These are phyloP conservation scores for Rapana venosa DNA, from an alignment of 2,888 invertebrate species.

Conservation along the genomic window DNA sequence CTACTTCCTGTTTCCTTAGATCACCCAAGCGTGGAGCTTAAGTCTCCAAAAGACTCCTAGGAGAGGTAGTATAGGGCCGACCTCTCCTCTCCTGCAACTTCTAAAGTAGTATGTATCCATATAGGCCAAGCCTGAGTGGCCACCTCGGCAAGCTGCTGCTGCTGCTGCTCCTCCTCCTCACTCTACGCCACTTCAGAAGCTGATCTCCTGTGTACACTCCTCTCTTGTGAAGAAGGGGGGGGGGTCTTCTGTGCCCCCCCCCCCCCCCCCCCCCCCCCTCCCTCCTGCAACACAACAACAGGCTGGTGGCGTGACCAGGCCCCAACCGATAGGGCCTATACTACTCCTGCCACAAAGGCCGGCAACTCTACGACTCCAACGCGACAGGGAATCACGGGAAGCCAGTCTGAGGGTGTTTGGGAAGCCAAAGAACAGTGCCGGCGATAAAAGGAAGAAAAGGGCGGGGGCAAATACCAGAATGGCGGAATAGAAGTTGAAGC, in stretches of 20 bases:
- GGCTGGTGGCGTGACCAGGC: background rate
- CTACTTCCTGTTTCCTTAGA: background rate
- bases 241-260: too few species aligned
- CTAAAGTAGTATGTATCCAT: too few species aligned
- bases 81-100: too few species aligned
- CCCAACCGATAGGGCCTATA: too few species aligned
- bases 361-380: background rate
- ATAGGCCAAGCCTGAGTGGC: too few species aligned
- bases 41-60: background rate
- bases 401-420: background rate
- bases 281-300: background rate
- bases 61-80: too few species aligned
- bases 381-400: background rate
- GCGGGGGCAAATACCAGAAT: background rate
- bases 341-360: background rate
- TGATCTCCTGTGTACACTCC: constrained; percentile 19
- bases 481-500: too few species aligned
- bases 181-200: background rate
- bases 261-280: background rate
- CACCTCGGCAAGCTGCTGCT: too few species aligned
- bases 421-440: constrained; percentile 18
- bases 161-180: too few species aligned
- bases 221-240: too few species aligned
- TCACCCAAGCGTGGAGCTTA: constrained; percentile 7
- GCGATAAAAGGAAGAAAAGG: background rate